These are phyloP conservation scores for Macrotrachela quadricornifera DNA, from an alignment of 1,140 invertebrate species.

Conservation along the genomic window DNA sequence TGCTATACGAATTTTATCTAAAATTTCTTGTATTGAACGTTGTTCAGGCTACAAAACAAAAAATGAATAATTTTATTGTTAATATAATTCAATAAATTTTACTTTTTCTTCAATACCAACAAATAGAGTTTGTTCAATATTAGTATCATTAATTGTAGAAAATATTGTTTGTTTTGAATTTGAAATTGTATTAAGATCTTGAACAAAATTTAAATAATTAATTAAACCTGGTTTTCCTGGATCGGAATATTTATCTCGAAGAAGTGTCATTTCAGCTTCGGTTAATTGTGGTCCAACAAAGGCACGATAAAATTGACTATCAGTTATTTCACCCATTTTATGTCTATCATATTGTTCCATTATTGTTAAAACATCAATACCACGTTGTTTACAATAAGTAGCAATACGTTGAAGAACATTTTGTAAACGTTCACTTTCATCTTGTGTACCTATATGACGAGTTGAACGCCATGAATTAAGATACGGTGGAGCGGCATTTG, in stretches of 20 bases:
- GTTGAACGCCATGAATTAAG: slow-evolving; percentile 22
- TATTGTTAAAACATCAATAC: slow-evolving; percentile 18
- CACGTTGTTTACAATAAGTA: slow-evolving; percentile 20
- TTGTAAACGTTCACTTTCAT: slow-evolving; percentile 16
- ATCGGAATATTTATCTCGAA: slow-evolving; percentile 24
- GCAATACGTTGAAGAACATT: slow-evolving; percentile 16
- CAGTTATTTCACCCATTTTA: slow-evolving; percentile 25
- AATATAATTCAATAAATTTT: background rate
- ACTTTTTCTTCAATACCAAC: background rate
- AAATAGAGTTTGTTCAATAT: background rate
- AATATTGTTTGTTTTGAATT: background rate
- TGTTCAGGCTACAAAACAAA: slow-evolving; percentile 14
- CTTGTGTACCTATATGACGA: slow-evolving; percentile 15
- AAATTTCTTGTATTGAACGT: slow-evolving; percentile 22
- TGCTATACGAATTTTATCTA: slow-evolving; percentile 24
- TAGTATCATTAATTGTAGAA: background rate
- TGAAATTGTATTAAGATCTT: slow-evolving; percentile 21
- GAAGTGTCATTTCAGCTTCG: slow-evolving; percentile 20
- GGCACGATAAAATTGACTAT: slow-evolving; percentile 28
- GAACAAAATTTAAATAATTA: slow-evolving; percentile 27
- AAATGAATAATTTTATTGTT: background rate
- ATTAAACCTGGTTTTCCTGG: slow-evolving; percentile 20
- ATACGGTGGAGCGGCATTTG: background rate
- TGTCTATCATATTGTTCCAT: slow-evolving; percentile 30
- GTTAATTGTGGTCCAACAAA: slow-evolving; percentile 23